Base-by-base conservation (phyloP, 2,797 vertebrate species). In the Danio kyathit region DNA sequence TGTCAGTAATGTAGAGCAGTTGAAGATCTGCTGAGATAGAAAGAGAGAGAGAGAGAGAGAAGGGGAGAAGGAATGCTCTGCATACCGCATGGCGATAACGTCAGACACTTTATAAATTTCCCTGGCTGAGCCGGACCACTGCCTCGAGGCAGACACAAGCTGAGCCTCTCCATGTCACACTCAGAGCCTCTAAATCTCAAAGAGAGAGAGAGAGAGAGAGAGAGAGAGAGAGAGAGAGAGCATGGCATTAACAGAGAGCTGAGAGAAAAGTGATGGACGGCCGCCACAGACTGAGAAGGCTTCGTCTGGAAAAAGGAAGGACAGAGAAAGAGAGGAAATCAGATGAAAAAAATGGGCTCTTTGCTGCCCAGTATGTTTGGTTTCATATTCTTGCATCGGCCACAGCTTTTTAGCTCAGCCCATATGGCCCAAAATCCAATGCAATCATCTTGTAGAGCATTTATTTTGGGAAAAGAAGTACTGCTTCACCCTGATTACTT, bases 91-190 rank as follows among this genome's bases (percentile, higher is more conserved):
- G 66, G 60, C 54, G 57, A 84, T 88, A 82, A 83, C 19, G 52
- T 88, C 74, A 83, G 85, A 72, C 83, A 70, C 80, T 83, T 84
- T 79, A 73, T 76, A 76, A 52, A 81, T 82, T 84, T 83, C 66
- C 80, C 65, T 46, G 59, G 64, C 83, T 77, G 66, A 57, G 57
- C 74, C 11, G 17, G 60, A 51, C 48, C 56, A 43, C 49, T 78
- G 83, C 83, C 85, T 86, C 77, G 70, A 84, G 77, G 52, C 49
- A 76, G 51, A 80, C 79, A 79, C 49, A 79, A 86, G 76, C 76
- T 71, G 76, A 66, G 74, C 59, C 64, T 80, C 85, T 77, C 69
- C 21, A 74, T 83, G 59, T 84, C 74, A 85, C 21, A 72, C 41
- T 79, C 81, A 70, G 48, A 79, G 76, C 51, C 64, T 74, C 44